Percentiles rank a stretch among this genome's conserved stretches.
Conservation (phyloP, 2,113 vertebrate species). For the Vombatus ursinus region DNA sequence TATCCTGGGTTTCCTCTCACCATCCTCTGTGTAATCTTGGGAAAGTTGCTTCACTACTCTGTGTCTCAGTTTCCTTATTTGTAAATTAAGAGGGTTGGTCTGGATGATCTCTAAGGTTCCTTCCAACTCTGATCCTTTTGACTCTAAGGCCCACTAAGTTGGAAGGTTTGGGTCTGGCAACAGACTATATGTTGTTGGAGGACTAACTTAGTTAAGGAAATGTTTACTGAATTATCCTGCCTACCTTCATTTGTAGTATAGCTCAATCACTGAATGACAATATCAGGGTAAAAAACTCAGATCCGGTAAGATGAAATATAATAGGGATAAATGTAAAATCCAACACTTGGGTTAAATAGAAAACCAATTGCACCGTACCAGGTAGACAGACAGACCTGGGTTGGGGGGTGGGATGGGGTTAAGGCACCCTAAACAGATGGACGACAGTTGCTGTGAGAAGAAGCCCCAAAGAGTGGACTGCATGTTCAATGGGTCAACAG, state of each 20-base stretch:
- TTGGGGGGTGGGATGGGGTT: neutral
- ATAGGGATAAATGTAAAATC: neutral
- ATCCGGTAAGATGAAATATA: neutral
- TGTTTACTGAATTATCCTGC: neutral
- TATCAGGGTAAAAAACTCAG: neutral
- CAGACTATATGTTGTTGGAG: neutral
- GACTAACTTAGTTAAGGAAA: neutral
- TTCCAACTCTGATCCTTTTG: neutral
- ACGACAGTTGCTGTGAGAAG: neutral
- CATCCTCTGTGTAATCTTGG: neutral
- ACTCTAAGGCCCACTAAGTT: no score
- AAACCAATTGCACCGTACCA: neutral
- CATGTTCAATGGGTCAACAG: neutral
- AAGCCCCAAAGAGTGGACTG: neutral
- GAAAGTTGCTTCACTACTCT: neutral
- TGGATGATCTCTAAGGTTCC: no score
- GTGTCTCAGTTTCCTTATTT: neutral
- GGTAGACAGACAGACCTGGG: no score
- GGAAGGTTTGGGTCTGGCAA: neutral
- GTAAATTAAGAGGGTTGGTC: neutral
- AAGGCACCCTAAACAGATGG: neutral
- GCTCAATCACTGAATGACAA: neutral
- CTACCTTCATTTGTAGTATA: neutral
- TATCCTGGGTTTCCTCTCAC: neutral
- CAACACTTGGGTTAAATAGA: no score